Base-by-base conservation (phyloP, 2,797 vertebrate genomes). In the Perodicticus potto region DNA sequence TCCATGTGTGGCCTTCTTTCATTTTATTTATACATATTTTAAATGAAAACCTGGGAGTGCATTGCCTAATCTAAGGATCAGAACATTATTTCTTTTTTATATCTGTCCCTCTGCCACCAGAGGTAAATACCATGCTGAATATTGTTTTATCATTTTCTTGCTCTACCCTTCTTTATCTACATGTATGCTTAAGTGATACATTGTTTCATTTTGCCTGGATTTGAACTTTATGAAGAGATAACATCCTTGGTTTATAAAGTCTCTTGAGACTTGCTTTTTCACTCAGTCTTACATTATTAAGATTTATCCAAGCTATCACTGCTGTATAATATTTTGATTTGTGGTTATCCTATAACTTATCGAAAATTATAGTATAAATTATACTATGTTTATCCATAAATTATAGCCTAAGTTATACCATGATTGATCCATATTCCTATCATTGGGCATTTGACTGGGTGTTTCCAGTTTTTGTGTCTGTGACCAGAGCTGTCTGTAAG, bases 151-250 rank as follows among this genome's bases (percentile, higher is more conserved):
- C 45, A 19, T 74, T 32, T 55, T 81, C 40, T 88, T 77, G 20
- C 23, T 69, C 72, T 72, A 27, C 22, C 19, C 11, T 1, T 89
- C n/a, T n/a, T n/a, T 90, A 20, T 34, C 40, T 72, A 25, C 32
- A 4, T 40, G 14, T 77, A 5, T 70, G 27, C 20, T 69, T 72
- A 76, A 40, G 59, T 27, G 84, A 86, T 32, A 1, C 37, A 13
- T n/a, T 61, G 53, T 89, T 82, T 74, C 61, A 70, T 89, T 93
- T 91, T 78, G 67, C 40, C 72, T 84, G 63, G 45, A 87, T 91
- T 89, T 93, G 80, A 49, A 40, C 61, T 93, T 91, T 55, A 73
- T 86, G 89, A 94, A 93, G 83, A 78, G 23, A 1, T 27, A 23
- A 74, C 55, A 14, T 63, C 20, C 61, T 40, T 76, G 88, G 84